These are phyloP conservation scores for Ophioderma brevispina DNA, from an alignment of 35 echinoderm and acorn worm genomes.

Conservation along the genomic window DNA sequence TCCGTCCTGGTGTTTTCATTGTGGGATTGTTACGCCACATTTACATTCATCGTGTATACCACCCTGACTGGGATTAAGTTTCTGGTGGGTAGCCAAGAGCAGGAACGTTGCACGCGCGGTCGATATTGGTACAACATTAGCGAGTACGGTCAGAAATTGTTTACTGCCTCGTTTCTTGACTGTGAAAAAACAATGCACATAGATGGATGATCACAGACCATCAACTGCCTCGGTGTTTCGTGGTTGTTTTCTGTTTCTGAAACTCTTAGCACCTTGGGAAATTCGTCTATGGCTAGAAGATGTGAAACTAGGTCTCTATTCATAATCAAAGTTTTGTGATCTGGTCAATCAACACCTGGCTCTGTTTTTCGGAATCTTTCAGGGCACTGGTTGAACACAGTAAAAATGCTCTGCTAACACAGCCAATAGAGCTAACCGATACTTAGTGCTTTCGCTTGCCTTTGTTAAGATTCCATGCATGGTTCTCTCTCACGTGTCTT, in stretches of 20 bases:
- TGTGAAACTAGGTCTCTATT: neutral
- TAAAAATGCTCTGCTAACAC: constrained; percentile 8
- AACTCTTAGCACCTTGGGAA: neutral
- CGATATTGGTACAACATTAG: neutral
- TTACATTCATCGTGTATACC: too few species aligned
- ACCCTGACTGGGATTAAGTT: too few species aligned
- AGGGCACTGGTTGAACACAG: neutral
- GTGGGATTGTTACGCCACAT: too few species aligned
- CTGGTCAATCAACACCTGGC: neutral
- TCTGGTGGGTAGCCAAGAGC: too few species aligned
- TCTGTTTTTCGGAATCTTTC: neutral
- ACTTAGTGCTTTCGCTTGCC: neutral
- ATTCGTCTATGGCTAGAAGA: constrained; percentile 3
- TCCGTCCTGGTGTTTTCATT: too few species aligned
- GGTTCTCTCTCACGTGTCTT: neutral
- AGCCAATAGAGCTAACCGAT: constrained; percentile 14
- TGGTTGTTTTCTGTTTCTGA: constrained; percentile 3
- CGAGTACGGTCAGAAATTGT: neutral
- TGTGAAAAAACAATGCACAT: neutral
- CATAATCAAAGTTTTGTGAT: neutral
- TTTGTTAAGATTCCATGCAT: neutral
- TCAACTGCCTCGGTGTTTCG: neutral
- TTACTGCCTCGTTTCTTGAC: neutral
- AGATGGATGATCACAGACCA: constrained; percentile 20
- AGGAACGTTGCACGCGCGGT: neutral